A percentile compares a stretch with the other conserved stretches of the same genome.
Evolutionary conservation across 2,888 invertebrate species (phyloP).

Genomic region (Chelonus formosanus): DNA sequence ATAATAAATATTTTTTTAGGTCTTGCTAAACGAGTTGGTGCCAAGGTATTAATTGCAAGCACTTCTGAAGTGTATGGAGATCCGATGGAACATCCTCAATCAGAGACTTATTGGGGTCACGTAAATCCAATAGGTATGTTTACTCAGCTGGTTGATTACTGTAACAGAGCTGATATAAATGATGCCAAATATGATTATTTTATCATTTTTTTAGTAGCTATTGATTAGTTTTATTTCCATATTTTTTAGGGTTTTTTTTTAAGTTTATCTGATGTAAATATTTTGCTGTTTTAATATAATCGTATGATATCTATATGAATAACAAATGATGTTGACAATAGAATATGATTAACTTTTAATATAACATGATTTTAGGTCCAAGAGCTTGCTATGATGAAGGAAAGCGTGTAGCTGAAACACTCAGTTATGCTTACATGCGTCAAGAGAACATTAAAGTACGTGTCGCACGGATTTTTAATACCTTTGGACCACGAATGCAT

Average conservation of each 20-base stretch:
- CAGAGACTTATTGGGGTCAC: constrained; percentile 98
- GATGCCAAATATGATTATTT: too few species aligned
- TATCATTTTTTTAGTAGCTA: too few species aligned
- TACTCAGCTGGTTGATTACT: constrained; percentile 1
- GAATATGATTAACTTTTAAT: too few species aligned
- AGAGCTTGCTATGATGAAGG: constrained; percentile 99
- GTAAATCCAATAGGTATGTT: constrained; percentile 93
- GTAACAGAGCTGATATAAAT: background rate
- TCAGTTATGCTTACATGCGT: constrained; percentile 95
- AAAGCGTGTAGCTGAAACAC: constrained; percentile 96
- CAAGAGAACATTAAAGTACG: constrained; percentile 95
- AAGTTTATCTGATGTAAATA: too few species aligned
- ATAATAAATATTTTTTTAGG: constrained; percentile 67
- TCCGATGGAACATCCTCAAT: constrained; percentile 97
- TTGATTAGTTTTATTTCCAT: too few species aligned
- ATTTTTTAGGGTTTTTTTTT: too few species aligned
- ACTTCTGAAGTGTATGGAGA: constrained; percentile 99
- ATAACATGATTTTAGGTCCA: constrained; percentile 73
- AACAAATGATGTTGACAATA: too few species aligned
- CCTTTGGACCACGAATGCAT: constrained; percentile 99
- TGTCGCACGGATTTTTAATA: constrained; percentile 98
- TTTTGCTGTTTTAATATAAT: too few species aligned
- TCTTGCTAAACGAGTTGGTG: constrained; percentile 90
- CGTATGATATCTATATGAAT: too few species aligned
- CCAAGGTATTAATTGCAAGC: constrained; percentile 93